phyloP scores from a whole-genome alignment of 1,140 invertebrate species.

The Andricus grossulariae region DNA sequence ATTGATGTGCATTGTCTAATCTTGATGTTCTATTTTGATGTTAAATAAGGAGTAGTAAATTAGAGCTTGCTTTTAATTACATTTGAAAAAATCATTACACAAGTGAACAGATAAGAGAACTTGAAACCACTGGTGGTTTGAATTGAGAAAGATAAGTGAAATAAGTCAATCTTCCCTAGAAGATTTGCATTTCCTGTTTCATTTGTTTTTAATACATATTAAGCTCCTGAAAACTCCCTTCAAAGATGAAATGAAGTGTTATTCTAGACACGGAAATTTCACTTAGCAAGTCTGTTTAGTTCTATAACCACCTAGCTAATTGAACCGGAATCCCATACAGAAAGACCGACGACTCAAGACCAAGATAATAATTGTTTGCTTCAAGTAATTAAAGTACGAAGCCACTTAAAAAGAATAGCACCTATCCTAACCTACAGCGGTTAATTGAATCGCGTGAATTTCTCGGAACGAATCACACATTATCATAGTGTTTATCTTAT shows the following conservation, averaged over 20 bases:
- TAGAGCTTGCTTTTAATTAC: constrained; percentile 9
- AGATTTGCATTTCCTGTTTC: neutral
- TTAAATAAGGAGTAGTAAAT: neutral
- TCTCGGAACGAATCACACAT: constrained; percentile 26
- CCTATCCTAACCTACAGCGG: constrained; percentile 6
- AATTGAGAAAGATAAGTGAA: neutral
- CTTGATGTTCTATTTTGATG: too few relatives aligned
- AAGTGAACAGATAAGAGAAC: neutral
- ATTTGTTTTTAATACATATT: neutral
- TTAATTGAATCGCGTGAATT: constrained; percentile 31
- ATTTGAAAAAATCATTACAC: neutral
- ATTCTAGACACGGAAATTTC: constrained; percentile 4
- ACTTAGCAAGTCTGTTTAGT: constrained; percentile 24
- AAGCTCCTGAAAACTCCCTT: neutral
- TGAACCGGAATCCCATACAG: constrained; percentile 12
- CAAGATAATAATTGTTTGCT: constrained; percentile 28
- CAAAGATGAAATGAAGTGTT: neutral
- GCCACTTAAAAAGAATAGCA: constrained; percentile 27
- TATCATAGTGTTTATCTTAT: constrained; percentile 31
- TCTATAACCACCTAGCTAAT: constrained; percentile 19
- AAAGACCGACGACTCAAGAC: constrained; percentile 20
- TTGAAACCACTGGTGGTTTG: neutral
- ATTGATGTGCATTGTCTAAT: too few relatives aligned
- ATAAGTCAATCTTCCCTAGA: neutral
- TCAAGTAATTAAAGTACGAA: constrained; percentile 19